Conservation (phyloP, 2,113 vertebrate genomes). For the Tragelaphus scriptus region DNA sequence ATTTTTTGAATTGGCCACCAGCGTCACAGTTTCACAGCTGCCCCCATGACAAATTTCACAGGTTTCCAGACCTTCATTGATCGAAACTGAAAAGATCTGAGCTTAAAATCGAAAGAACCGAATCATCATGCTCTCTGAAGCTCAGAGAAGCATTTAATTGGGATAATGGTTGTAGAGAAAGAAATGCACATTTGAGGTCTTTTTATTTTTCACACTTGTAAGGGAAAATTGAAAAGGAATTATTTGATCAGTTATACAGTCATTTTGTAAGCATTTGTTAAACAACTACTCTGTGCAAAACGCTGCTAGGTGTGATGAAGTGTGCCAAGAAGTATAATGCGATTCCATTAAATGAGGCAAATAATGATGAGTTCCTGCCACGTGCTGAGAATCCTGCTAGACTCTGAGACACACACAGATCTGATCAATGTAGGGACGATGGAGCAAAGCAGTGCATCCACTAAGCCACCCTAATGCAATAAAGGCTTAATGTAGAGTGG, state of each 20-base stretch:
- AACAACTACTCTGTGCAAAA: neutral
- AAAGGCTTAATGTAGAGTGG: neutral
- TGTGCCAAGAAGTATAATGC: neutral
- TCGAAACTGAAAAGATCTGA: neutral
- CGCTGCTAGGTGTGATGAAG: too few relatives aligned
- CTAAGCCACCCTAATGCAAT: neutral
- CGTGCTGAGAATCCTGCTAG: neutral
- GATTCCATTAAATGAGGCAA: neutral
- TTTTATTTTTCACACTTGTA: neutral
- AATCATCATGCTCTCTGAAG: neutral
- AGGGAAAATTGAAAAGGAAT: neutral
- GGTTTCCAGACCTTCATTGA: neutral
- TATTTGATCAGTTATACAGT: neutral
- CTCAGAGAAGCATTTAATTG: neutral
- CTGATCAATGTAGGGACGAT: accelerated
- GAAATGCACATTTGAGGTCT: neutral
- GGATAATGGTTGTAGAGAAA: accelerated
- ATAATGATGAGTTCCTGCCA: accelerated
- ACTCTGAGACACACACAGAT: neutral
- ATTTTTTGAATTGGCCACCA: neutral
- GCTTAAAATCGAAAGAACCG: neutral
- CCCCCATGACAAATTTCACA: neutral
- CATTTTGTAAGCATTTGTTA: neutral
- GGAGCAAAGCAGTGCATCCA: accelerated
- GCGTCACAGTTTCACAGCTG: neutral